phyloP scores from a whole-genome alignment of 2,888 invertebrate species.

The Xestobium rufovillosum region DNA sequence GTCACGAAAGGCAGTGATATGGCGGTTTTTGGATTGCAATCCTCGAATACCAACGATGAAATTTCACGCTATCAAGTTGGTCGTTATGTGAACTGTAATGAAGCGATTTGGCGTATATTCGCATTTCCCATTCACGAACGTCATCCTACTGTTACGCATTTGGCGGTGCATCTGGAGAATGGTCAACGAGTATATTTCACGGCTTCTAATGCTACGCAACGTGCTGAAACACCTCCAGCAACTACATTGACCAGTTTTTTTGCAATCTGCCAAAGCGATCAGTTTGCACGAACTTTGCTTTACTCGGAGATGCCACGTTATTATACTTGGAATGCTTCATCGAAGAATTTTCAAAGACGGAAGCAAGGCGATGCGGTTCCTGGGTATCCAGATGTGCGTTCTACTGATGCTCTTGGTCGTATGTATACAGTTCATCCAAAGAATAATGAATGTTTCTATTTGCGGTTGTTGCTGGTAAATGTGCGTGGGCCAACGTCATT shows the following conservation, averaged over 20 bases:
- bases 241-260: constrained; percentile 22
- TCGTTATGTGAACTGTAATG: constrained; percentile 26
- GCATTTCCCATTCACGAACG: constrained; percentile 24
- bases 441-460: constrained; percentile 12
- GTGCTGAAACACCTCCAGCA: constrained; percentile 17
- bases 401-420: constrained; percentile 17
- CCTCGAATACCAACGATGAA: constrained; percentile 22
- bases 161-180: constrained; percentile 24
- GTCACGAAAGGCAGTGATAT: too few relatives aligned
- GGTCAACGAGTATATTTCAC: constrained; percentile 25
- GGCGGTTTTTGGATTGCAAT: constrained; percentile 18
- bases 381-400: constrained; percentile 6
- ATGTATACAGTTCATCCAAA: constrained; percentile 19
- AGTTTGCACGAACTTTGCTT: constrained; percentile 30
- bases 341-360: constrained; percentile 31
- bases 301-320: constrained; percentile 32
- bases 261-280: constrained; percentile 19
- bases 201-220: constrained; percentile 16
- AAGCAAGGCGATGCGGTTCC: constrained; percentile 26
- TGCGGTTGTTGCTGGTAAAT: constrained; percentile 15
- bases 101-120: constrained; percentile 24
- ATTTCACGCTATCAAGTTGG: constrained; percentile 25
- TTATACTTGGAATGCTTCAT: constrained; percentile 25
- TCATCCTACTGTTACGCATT: constrained; percentile 26
- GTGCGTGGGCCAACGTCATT: too few relatives aligned